Base-by-base conservation (phyloP, 2,888 invertebrate species). In the Diarsia brunnea region DNA sequence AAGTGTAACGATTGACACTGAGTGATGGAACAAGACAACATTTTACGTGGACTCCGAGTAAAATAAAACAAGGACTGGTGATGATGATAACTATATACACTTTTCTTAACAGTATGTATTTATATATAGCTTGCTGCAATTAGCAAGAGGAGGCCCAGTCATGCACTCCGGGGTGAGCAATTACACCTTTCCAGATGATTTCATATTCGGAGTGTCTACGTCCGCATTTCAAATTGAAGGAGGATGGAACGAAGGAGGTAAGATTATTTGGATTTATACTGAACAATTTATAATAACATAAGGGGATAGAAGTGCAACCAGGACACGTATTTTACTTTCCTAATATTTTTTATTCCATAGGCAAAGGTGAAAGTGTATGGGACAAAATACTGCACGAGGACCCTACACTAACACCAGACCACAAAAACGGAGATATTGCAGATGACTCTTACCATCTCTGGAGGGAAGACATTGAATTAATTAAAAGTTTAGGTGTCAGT, bases 401-500 rank as follows among this genome's bases (percentile, higher is more conserved):
- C 81, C 96, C 97, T 0, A 94, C 97, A 19, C 95, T 92, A 68
- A 96, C 98, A 0, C 79, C 85, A 0, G 97, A 97, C 78, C 87
- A 93, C 3, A 95, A 96, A 0, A 98, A 97, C 72, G 98, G 97
- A 0, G 97, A 98, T 84, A 92, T 97, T 0, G 97, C 98, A 1
- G 97, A 98, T 58, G 97, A 98, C 90, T 98, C 97, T 7, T 98
- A 98, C 89, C 97, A 98, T 90, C 97, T 97, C 87, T 98, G 97
- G 87, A 97, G 95, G 84, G 96, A 97, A 51, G 61, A 61, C 38
- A 61, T 61, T 61, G 38, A 61, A 61, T n/a, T 61, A 12, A 61
- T 61, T 38, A 61, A 61, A 61, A n/a, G 61, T 61, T 61, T 61
- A 61, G 38, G 61, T n/a, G 61, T 61, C 38, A n/a, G 38, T 61